Evolutionary conservation across 2,113 vertebrate genomes (phyloP).

Genomic region (Catharus bicknelli): DNA sequence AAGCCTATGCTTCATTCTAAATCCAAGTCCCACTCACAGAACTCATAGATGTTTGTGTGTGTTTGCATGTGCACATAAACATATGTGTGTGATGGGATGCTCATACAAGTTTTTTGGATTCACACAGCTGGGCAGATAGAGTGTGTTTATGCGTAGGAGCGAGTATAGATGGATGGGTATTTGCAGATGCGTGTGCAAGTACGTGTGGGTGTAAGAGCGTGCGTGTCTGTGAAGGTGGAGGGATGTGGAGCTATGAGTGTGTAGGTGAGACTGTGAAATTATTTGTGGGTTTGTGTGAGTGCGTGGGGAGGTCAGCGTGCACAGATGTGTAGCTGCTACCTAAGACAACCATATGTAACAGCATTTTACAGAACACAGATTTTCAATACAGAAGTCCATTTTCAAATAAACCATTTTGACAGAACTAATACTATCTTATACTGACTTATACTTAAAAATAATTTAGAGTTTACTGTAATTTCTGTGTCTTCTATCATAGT

Average conservation of each 20-base stretch:
- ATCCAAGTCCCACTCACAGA: not conserved
- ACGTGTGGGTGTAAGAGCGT: accelerated
- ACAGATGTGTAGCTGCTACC: not conserved
- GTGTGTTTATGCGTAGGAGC: accelerated
- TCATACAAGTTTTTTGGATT: not conserved
- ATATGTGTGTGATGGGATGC: accelerated
- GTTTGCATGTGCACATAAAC: accelerated
- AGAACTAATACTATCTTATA: not conserved
- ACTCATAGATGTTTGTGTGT: not conserved
- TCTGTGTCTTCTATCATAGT: not conserved
- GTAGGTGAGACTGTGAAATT: not conserved
- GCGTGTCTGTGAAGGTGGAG: not conserved
- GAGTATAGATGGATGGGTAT: not conserved
- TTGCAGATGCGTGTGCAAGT: not conserved
- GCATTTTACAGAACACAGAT: not conserved
- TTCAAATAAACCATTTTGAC: not conserved
- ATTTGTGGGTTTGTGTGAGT: accelerated
- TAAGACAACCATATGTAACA: not conserved
- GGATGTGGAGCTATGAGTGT: accelerated
- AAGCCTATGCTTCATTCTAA: not conserved
- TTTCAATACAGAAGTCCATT: not conserved
- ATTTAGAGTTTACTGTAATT: not conserved
- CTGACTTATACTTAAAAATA: not conserved
- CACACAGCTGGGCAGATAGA: accelerated
- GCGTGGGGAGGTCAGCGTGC: no score